A percentile compares a stretch with the other conserved stretches of the same genome.
Conservation (phyloP, 2,113 vertebrate species). For the Charadrius vociferus region DNA sequence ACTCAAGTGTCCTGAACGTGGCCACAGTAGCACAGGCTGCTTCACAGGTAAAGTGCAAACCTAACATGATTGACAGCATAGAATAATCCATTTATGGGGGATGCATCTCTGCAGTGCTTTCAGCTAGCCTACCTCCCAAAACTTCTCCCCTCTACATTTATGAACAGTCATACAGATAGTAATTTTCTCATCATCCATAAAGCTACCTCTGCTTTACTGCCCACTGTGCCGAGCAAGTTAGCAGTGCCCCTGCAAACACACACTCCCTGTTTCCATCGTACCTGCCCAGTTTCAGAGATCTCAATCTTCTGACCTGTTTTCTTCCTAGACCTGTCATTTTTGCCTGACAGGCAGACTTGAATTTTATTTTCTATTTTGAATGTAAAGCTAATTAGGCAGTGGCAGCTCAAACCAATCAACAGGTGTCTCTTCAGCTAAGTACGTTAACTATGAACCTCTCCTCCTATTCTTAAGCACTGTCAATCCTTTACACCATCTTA, state of each 20-base stretch:
- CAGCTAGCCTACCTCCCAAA: neutral
- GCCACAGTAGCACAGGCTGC: neutral
- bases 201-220: neutral
- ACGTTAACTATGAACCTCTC: neutral
- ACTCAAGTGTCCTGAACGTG: neutral
- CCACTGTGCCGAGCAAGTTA: neutral
- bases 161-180: neutral
- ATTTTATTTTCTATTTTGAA: neutral
- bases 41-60: neutral
- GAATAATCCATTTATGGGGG: neutral
- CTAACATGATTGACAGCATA: neutral
- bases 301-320: neutral
- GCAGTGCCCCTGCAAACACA: neutral
- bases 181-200: neutral
- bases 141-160: neutral
- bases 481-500: neutral
- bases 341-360: neutral
- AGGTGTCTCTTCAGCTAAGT: neutral
- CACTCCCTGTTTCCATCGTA: fast-evolving
- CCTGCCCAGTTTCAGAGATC: neutral
- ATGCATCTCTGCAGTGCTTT: neutral
- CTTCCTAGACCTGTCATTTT: neutral
- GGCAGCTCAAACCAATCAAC: neutral
- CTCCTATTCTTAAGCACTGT: neutral
- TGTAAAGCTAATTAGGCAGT: neutral